Evolutionary conservation across 23 tunicate species (phyloP).

Genomic region (Clavelina lepadiformis): DNA sequence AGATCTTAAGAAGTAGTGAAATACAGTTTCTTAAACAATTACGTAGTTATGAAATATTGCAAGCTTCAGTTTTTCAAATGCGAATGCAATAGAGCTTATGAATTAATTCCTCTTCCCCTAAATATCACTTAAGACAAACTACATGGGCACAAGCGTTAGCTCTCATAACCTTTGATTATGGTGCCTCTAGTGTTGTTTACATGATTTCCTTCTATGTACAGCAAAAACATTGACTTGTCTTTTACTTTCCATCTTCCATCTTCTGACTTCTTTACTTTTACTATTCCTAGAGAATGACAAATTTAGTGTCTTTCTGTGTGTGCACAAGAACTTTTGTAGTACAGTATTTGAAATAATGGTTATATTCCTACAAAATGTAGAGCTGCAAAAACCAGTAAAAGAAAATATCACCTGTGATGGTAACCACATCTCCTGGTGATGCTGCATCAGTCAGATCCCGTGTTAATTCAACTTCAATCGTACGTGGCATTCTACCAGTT

Average conservation of each 20-base stretch:
- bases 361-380: not conserved
- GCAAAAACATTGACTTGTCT: slow-evolving; percentile 69
- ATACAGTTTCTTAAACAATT: too few species aligned
- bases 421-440: slow-evolving; percentile 92
- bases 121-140: too few species aligned
- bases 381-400: not conserved
- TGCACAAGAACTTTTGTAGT: not conserved
- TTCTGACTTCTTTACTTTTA: slow-evolving; percentile 75
- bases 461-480: slow-evolving; percentile 69
- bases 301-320: not conserved
- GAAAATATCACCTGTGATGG: slow-evolving; percentile 68
- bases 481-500: slow-evolving; percentile 92
- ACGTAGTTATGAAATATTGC: too few species aligned
- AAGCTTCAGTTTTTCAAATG: too few species aligned
- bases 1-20: too few species aligned
- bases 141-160: not conserved
- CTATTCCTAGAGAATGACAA: slow-evolving; percentile 37
- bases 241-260: slow-evolving; percentile 44
- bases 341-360: not conserved
- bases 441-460: slow-evolving; percentile 85
- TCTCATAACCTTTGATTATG: slow-evolving; percentile 52
- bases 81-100: too few species aligned
- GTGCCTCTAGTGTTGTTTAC: slow-evolving; percentile 68
- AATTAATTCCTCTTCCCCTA: too few species aligned
- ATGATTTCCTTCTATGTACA: slow-evolving; percentile 94